These are phyloP conservation scores for Tinamus major DNA, from an alignment of 2,797 vertebrate species.

Conservation along the genomic window DNA sequence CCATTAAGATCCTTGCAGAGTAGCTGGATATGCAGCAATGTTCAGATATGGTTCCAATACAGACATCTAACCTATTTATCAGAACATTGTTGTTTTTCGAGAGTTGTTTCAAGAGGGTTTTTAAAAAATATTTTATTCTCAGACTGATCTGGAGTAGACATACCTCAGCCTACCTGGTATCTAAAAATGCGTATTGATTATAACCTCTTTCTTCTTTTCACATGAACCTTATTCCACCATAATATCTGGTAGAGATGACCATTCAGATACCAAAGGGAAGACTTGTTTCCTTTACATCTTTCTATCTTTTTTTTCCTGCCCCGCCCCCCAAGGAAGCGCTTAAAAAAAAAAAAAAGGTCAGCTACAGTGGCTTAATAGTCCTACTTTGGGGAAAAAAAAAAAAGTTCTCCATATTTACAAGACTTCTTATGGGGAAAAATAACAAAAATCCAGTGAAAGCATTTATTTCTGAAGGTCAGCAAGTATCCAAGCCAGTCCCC, in stretches of 20 bases:
- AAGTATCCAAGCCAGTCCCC: slow-evolving; percentile 38
- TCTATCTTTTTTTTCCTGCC: not conserved
- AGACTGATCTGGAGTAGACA: not conserved
- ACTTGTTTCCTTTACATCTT: not conserved
- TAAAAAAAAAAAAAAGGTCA: not conserved
- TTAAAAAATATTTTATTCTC: not conserved
- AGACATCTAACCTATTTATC: not conserved
- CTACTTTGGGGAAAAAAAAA: not conserved
- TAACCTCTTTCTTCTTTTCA: not conserved
- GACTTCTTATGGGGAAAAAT: not conserved
- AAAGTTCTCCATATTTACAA: slow-evolving; percentile 35
- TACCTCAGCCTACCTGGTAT: not conserved
- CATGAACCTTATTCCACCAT: not conserved
- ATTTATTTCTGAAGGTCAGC: slow-evolving; percentile 62
- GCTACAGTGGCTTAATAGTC: not conserved
- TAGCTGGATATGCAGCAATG: not conserved
- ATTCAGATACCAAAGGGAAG: not conserved
- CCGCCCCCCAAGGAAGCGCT: not conserved
- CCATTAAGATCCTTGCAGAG: not conserved
- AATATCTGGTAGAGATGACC: not conserved
- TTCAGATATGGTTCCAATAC: not conserved
- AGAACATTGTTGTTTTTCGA: not conserved
- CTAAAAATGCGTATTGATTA: not conserved
- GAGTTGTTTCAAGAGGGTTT: not conserved
- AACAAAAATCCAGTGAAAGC: slow-evolving; percentile 22